Evolutionary conservation across 2,888 invertebrate genomes (phyloP).

Genomic region (Theristus sp.): DNA sequence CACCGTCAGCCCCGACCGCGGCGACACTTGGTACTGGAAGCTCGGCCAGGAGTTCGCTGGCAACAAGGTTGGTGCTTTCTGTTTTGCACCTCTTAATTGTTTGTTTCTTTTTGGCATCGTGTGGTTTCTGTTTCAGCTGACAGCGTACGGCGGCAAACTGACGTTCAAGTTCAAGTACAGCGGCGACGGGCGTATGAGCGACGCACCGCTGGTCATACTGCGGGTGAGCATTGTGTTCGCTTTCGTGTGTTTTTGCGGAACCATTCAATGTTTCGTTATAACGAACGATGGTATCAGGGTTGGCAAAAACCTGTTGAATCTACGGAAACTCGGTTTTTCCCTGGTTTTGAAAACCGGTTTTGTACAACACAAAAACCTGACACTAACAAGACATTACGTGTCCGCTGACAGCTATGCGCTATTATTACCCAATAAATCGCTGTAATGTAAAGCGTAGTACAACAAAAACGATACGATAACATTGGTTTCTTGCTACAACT

Average conservation of each 20-base stretch:
- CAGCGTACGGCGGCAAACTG: slow-evolving; percentile 72
- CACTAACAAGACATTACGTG: no score
- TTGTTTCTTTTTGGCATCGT: neutral
- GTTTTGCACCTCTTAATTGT: neutral
- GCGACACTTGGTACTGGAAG: slow-evolving; percentile 45
- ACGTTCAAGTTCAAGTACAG: slow-evolving; percentile 32
- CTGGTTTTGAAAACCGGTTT: no score
- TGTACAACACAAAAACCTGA: no score
- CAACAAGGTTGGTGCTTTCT: slow-evolving; percentile 44
- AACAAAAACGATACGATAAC: no score
- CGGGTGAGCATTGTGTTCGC: slow-evolving; percentile 8
- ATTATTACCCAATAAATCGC: no score
- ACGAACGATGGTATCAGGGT: no score
- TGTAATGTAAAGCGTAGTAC: no score
- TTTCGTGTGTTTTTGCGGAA: neutral
- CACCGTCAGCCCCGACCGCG: slow-evolving; percentile 8
- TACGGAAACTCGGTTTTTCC: no score
- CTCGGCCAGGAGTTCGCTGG: slow-evolving; percentile 63
- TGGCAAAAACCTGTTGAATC: no score
- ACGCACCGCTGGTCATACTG: slow-evolving; percentile 26
- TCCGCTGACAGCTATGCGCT: no score
- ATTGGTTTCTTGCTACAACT: no score
- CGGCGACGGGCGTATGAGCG: slow-evolving; percentile 15
- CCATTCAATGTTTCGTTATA: no score
- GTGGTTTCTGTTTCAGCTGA: slow-evolving; percentile 29